These are phyloP conservation scores for Desmophyllum pertusum DNA, from an alignment of 92 coral and sea anemone genomes.

Conservation along the genomic window DNA sequence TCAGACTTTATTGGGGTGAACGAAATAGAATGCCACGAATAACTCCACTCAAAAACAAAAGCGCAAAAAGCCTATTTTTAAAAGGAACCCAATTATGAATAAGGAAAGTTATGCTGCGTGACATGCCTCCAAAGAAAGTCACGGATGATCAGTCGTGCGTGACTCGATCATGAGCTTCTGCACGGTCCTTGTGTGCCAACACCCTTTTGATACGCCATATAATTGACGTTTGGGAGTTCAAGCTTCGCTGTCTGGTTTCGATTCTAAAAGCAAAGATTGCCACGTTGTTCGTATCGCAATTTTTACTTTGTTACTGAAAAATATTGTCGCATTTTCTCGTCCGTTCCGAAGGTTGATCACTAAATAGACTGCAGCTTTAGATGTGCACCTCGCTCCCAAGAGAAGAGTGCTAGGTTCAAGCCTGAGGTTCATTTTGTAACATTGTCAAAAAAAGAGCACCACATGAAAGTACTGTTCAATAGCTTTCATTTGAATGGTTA, in stretches of 20 bases:
- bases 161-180: neutral
- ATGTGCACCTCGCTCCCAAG: no score
- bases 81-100: neutral
- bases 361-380: no score
- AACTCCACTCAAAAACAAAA: neutral
- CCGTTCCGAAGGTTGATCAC: no score
- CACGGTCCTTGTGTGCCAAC: slow-evolving; percentile 1
- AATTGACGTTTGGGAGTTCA: neutral
- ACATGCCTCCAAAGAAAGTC: neutral
- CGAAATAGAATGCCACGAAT: neutral
- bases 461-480: no score
- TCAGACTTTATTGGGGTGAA: neutral
- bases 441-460: no score
- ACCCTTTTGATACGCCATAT: neutral
- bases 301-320: no score
- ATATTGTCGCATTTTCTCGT: neutral
- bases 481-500: no score
- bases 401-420: no score
- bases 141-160: slow-evolving; percentile 25
- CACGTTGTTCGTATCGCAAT: no score
- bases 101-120: slow-evolving; percentile 1
- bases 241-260: neutral
- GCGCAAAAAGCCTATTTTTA: neutral
- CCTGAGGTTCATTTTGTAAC: no score
- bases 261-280: neutral